Base-by-base conservation (phyloP, 2,888 invertebrate genomes). In the Mimachlamys varia region DNA sequence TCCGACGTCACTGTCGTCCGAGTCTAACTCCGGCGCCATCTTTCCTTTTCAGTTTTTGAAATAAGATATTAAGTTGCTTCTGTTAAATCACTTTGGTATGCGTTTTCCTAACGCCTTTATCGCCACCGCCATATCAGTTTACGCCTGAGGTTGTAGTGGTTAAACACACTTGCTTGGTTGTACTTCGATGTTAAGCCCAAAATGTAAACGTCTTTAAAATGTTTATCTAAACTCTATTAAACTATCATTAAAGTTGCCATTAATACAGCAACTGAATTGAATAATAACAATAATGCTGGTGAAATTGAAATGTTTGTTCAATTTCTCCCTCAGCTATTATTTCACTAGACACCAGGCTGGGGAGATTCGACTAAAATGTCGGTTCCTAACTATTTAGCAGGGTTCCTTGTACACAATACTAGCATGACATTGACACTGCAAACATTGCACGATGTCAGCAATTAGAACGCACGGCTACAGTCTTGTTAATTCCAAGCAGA, bases 1-100 rank as follows among this genome's bases (percentile, higher is more conserved):
- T 49, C 89, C 91, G 15, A 90, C 91, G 50, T 92, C 92, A n/a
- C 91, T 92, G 76, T 93, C 93, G 27, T 93, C 93, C 0, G 92
- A 91, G 89, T 92, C 93, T 87, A 92, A 89, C 88, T 93, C 93
- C 19, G 90, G 90, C 88, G 93, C 90, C 93, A 93, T 93, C 89
- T 90, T 91, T 27, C 27, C 27, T 76, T 44, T 88, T 49, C 3
- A 50, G 33, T 76, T 33, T 76, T 76, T 76, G 76, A 76, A 76
- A 33, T 76, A 33, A 15, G 33, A 27, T 33, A 10, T 76, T 33
- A 12, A 76, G 58, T 19, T 58, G 58, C n/a, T 58, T n/a, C 58
- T 58, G 58, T n/a, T n/a, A 58, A 58, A 58, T n/a, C 58, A 58
- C 58, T 17, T 58, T 0, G 22, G 0, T n/a, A 58, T 0, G 22